These are phyloP conservation scores for Hololepta plana DNA, from an alignment of 2,888 invertebrate genomes.

Conservation along the genomic window DNA sequence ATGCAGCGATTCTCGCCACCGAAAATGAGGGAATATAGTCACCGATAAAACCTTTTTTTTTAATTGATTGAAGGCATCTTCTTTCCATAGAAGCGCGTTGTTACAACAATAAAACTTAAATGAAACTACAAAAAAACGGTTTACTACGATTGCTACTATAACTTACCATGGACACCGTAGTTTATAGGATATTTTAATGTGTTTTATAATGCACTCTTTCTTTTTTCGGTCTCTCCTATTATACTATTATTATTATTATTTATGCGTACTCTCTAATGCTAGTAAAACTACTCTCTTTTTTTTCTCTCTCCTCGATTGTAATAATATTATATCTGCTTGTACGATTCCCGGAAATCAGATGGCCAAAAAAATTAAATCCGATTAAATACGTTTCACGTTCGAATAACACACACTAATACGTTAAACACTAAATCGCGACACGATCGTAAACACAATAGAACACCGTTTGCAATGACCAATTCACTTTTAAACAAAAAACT, in stretches of 20 bases:
- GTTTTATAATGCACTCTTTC: too few species aligned
- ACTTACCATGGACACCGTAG: conserved; percentile 29
- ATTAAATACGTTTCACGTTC: conserved; percentile 7
- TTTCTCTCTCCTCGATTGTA: too few species aligned
- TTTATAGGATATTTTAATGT: too few species aligned
- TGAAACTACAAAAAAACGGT: conserved; percentile 8
- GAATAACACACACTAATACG: not conserved
- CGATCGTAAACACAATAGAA: conserved; percentile 3
- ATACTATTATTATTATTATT: too few species aligned
- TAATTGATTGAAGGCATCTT: too few species aligned
- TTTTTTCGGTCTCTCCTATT: conserved; percentile 14
- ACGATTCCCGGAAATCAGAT: conserved; percentile 13
- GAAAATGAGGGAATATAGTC: not conserved
- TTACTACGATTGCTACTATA: conserved; percentile 17
- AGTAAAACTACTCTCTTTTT: too few species aligned
- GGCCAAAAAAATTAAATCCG: conserved; percentile 10
- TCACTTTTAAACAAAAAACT: conserved; percentile 23
- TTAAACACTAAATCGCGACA: conserved; percentile 4
- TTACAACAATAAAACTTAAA: not conserved
- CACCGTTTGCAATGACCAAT: conserved; percentile 10
- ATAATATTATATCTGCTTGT: too few species aligned
- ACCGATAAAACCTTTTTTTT: not conserved
- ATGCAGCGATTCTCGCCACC: conserved; percentile 4
- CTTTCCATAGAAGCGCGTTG: too few species aligned
- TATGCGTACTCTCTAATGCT: too few species aligned